Percentiles rank a stretch among this genome's conserved stretches.
Conservation (phyloP, 2,888 invertebrate genomes). For the Eupithecia insigniata region DNA sequence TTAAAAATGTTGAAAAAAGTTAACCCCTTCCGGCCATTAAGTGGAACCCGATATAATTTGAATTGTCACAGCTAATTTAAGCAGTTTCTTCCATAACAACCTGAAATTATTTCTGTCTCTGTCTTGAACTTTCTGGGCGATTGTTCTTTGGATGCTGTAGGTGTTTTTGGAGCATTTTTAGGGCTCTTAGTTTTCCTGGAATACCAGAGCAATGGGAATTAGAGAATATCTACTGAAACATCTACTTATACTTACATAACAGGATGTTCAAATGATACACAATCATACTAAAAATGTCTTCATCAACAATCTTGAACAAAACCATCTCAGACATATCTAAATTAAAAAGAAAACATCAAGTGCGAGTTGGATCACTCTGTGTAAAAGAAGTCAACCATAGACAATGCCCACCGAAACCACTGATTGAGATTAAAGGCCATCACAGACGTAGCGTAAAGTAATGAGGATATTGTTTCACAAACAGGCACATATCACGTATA, state of each 20-base stretch:
- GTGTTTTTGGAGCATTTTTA: conserved; percentile 49
- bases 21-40: neutral
- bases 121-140: conserved; percentile 58
- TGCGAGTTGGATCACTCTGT: too few relatives aligned
- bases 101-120: conserved; percentile 72
- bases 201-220: neutral
- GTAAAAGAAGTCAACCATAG: too few relatives aligned
- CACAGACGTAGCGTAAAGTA: too few relatives aligned
- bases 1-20: neutral
- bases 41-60: neutral
- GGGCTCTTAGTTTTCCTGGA: conserved; percentile 65
- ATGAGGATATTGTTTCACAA: too few relatives aligned
- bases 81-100: conserved; percentile 36
- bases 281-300: too few relatives aligned
- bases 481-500: too few relatives aligned
- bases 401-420: too few relatives aligned
- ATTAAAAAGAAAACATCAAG: too few relatives aligned
- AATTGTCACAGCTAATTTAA: neutral
- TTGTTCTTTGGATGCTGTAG: conserved; percentile 39
- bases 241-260: neutral
- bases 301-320: too few relatives aligned
- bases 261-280: too few relatives aligned
- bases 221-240: neutral
- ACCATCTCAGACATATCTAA: too few relatives aligned
- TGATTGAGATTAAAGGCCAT: too few relatives aligned